Evolutionary conservation across 1,140 invertebrate genomes (phyloP), one percentile per base, ranked within the genome.

Genomic region (Drosophila lacertosa): DNA sequence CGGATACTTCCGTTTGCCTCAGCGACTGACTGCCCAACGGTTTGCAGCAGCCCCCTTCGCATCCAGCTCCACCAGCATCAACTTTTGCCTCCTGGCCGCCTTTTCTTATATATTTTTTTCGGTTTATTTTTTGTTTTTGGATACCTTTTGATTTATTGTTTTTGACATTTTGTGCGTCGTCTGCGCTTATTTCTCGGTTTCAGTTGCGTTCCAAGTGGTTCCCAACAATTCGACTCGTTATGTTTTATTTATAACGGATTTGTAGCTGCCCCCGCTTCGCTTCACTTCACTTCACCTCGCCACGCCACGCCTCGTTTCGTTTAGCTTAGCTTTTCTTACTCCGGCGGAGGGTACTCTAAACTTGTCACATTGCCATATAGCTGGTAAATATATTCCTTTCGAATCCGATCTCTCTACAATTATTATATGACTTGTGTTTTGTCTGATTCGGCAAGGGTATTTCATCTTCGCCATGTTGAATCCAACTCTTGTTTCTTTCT

Each of bases 221-320:
- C 29, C 60, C 80, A 54, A 53, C 54, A 80, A 74, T 74, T 74
- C 57, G 47, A 55, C 48, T 83, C 67, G 80, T 84, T 80, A 84
- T 84, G 80, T 84, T 84, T 84, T 84, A 84, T 84, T 84, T 84
- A 84, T 84, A 84, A 86, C 81, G 76, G 76, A 84, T 84, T 86
- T 84, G 77, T 80, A 71, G 71, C 62, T 66, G 76, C 74, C 39
- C 42, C 3, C 6, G 44, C 45, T 60, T 69, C 54, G 62, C 68
- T 67, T 51, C n/a, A n/a, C n/a, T n/a, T n/a, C n/a, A n/a, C n/a
- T n/a, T n/a, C n/a, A 5, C 26, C 6, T 26, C 24, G 24, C 4
- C 20, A 2, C 20, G 2, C 37, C 45, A 4, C 9, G 45, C 47
- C 51, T 64, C 54, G 58, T 63, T 68, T 40, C 67, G 33, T 40